phyloP scores from a whole-genome alignment of 2,113 vertebrate species.

The Sitta europaea region DNA sequence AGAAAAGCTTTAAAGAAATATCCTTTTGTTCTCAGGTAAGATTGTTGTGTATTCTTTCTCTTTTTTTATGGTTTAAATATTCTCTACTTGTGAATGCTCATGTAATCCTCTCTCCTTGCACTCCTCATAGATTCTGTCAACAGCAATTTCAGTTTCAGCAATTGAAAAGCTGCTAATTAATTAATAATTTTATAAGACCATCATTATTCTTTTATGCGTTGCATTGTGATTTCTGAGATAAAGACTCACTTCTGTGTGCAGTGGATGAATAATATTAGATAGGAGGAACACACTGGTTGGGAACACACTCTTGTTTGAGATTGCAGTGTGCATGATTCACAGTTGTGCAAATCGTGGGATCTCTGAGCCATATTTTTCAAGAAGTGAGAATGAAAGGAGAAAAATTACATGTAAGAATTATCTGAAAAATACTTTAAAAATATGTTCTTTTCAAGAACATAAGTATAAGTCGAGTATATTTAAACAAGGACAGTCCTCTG shows the following conservation, averaged over 20 bases:
- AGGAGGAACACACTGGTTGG: not conserved
- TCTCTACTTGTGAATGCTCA: not conserved
- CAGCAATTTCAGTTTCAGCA: not conserved
- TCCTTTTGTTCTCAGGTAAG: slow-evolving; percentile 98
- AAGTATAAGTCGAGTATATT: not conserved
- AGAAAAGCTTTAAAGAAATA: slow-evolving; percentile 98
- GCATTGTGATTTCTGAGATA: not conserved
- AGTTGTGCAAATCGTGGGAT: not conserved
- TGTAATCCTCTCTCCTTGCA: not conserved
- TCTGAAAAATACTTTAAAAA: not conserved
- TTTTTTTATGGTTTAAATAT: not conserved
- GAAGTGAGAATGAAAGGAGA: not conserved
- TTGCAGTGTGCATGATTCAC: not conserved
- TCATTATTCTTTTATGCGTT: not conserved
- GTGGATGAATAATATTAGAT: not conserved
- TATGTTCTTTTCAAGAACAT: not conserved
- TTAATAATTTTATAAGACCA: not conserved
- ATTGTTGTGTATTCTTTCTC: not conserved
- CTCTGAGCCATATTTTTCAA: not conserved
- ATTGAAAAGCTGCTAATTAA: not conserved
- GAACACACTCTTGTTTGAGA: not conserved
- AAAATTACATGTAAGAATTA: not conserved
- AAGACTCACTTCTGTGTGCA: not conserved
- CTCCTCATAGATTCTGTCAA: not conserved
- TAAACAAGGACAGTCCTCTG: not conserved